Evolutionary conservation across 2,797 vertebrate species (phyloP).

Genomic region (Odontamblyopus lacepedii): DNA sequence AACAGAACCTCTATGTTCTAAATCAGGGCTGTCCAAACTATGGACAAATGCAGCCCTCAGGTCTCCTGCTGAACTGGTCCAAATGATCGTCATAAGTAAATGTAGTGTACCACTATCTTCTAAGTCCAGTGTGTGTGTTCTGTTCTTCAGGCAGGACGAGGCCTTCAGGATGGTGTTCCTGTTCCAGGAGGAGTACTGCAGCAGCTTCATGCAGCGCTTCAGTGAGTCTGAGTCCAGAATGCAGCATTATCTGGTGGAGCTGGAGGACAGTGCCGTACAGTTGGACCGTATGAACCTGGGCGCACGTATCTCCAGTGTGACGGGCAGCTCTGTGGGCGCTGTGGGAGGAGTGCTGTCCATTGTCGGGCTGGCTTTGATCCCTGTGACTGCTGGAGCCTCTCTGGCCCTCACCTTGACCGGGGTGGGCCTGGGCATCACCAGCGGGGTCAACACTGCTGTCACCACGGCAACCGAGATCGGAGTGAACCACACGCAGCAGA

Average conservation of each 20-base stretch:
- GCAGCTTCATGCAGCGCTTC: conserved; percentile 56
- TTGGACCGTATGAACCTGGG: conserved; percentile 71
- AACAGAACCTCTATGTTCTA: too few species aligned
- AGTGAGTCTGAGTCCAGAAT: conserved; percentile 41
- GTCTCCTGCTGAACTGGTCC: too few species aligned
- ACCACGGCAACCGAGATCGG: conserved; percentile 58
- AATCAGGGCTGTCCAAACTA: too few species aligned
- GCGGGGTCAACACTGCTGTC: conserved; percentile 52
- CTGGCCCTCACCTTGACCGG: conserved; percentile 60
- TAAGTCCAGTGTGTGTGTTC: too few species aligned
- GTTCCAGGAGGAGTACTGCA: conserved; percentile 38
- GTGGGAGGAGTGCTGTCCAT: conserved; percentile 69
- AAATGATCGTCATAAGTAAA: too few species aligned
- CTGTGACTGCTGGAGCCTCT: conserved; percentile 68
- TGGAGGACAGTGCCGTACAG: conserved; percentile 65
- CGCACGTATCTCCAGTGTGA: conserved; percentile 73
- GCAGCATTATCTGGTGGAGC: conserved; percentile 52
- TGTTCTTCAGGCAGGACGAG: conserved; percentile 44
- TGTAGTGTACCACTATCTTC: too few species aligned
- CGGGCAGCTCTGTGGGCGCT: conserved; percentile 71
- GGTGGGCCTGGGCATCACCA: conserved; percentile 63
- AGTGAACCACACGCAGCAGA: conserved; percentile 52
- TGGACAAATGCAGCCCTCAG: too few species aligned
- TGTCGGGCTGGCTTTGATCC: conserved; percentile 68
- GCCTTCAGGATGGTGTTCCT: conserved; percentile 59